Evolutionary conservation across 2,888 invertebrate species (phyloP), one percentile per base, ranked within the genome.

Genomic region (Atherix ibis): DNA sequence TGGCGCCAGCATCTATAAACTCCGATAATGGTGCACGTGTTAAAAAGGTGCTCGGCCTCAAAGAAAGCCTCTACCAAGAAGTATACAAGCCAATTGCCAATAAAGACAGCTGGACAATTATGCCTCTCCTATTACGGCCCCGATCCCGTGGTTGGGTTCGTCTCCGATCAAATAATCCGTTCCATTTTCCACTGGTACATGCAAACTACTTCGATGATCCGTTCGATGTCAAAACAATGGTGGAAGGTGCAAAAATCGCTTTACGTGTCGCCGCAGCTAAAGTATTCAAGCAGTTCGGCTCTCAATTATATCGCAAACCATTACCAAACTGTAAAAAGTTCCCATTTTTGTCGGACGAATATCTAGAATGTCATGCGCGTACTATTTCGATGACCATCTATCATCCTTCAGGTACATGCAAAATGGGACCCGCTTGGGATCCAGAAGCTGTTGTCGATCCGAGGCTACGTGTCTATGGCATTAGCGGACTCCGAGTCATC

Each of bases 141-240:
- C 71, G 72, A 44, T 84, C 85, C 0, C 62, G 83, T 32, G 88
- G 85, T 6, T 78, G 74, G 50, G 73, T 88, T 0, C 67, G 74
- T 41, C 60, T 95, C 15, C 68, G 70, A 35, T 79, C 78, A 38
- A 73, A 73, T 1, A 83, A 91, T 60, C 94, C 95, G 0, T 80
- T 80, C 45, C 77, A 84, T 32, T 78, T 79, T 49, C 94, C 95
- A 0, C 53, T 80, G 18, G 87, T 97, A 54, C 76, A 95, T 56
- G 85, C 95, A 2, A 88, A 92, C 51, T 97, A 97, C 54, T 81
- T 92, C 46, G 76, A 77, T 40, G 76, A 89, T 55, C 76, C 80
- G 0, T 54, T 69, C 37, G 88, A 82, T 53, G 77, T 83, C 0
- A 71, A 76, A 35, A 74, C 76, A 1, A 62, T 89, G n/a, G 80